These are phyloP conservation scores for Taphrorychus bicolor DNA, from an alignment of 2,888 invertebrate genomes.

Conservation along the genomic window DNA sequence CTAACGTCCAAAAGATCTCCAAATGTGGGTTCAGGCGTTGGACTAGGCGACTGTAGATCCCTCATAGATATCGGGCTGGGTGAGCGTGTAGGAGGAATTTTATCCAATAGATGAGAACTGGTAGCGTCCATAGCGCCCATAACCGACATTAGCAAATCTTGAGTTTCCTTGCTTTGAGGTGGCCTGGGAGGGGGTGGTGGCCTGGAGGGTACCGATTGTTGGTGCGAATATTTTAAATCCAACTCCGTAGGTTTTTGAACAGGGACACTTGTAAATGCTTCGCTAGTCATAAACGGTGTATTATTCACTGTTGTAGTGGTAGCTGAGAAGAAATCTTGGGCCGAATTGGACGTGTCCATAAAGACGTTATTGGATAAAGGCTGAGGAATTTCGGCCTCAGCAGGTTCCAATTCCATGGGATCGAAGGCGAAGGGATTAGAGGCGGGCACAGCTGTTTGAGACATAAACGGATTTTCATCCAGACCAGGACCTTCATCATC, in stretches of 20 bases:
- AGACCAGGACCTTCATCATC: slow-evolving; percentile 58
- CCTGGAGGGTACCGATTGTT: slow-evolving; percentile 42
- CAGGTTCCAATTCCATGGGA: slow-evolving; percentile 56
- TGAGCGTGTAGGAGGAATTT: slow-evolving; percentile 83
- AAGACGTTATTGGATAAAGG: neutral
- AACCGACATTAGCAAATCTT: slow-evolving; percentile 83
- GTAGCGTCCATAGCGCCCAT: slow-evolving; percentile 90
- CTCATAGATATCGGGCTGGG: slow-evolving; percentile 87
- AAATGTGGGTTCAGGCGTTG: slow-evolving; percentile 74
- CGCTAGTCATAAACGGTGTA: slow-evolving; percentile 6
- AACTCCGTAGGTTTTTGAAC: slow-evolving; percentile 60
- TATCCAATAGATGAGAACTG: slow-evolving; percentile 81
- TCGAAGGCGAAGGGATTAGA: slow-evolving; percentile 73
- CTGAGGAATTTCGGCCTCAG: slow-evolving; percentile 49
- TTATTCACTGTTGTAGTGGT: slow-evolving; percentile 11
- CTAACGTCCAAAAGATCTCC: slow-evolving; percentile 72
- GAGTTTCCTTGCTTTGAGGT: slow-evolving; percentile 79
- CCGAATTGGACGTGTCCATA: slow-evolving; percentile 23
- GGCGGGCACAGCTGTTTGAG: slow-evolving; percentile 58
- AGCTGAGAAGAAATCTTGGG: slow-evolving; percentile 26
- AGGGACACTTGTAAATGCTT: slow-evolving; percentile 17
- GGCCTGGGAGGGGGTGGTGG: slow-evolving; percentile 62
- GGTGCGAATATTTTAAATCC: slow-evolving; percentile 56
- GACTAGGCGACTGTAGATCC: slow-evolving; percentile 84
- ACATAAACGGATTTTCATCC: slow-evolving; percentile 76